These are phyloP conservation scores for Reticulitermes lucifugus DNA, from an alignment of 2,888 invertebrate species.

Conservation along the genomic window DNA sequence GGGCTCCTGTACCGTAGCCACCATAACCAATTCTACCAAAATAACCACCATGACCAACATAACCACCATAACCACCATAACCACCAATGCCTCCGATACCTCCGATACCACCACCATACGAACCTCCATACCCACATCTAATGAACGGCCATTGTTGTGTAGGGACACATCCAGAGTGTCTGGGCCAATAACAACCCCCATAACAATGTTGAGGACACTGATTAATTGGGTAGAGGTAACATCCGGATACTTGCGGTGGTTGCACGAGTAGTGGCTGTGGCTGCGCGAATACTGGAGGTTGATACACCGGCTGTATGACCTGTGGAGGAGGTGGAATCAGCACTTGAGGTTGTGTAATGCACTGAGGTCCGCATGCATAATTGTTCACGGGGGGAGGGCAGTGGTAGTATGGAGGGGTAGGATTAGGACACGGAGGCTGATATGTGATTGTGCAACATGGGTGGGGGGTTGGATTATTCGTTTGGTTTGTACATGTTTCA, in stretches of 20 bases:
- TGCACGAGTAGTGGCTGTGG: background rate
- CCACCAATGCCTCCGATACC: background rate
- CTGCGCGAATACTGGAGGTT: background rate
- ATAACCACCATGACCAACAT: background rate
- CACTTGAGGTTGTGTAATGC: slow-evolving; percentile 4
- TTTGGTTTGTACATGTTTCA: background rate
- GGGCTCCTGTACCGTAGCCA: background rate
- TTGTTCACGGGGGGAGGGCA: background rate
- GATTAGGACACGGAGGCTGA: background rate
- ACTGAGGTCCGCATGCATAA: slow-evolving; percentile 33
- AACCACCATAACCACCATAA: background rate
- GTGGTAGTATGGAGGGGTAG: background rate
- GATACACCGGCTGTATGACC: background rate
- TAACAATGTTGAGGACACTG: slow-evolving; percentile 7
- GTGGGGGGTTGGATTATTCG: background rate
- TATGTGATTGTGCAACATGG: slow-evolving; percentile 14
- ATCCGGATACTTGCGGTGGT: background rate
- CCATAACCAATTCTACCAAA: background rate
- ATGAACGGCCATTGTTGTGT: background rate
- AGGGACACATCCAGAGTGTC: background rate
- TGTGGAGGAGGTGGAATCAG: background rate
- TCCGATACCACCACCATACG: background rate
- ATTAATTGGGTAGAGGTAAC: background rate
- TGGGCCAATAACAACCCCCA: background rate
- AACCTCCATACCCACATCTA: background rate